Evolutionary conservation across 1,140 invertebrate species (phyloP).

Genomic region (Cyclina sinensis): DNA sequence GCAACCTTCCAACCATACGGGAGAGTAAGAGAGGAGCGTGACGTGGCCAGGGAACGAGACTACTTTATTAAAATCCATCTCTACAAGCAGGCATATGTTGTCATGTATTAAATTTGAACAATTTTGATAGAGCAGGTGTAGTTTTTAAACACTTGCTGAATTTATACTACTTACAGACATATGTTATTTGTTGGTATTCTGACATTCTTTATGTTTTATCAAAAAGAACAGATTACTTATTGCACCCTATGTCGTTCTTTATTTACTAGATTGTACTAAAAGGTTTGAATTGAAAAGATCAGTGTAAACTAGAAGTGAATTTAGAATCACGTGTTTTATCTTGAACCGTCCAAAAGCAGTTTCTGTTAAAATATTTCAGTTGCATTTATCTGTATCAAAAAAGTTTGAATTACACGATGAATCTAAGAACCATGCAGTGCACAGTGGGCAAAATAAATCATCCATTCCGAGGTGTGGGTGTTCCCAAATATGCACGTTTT

Average conservation of each 20-base stretch:
- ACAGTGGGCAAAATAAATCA: slow-evolving; percentile 73
- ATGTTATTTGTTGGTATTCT: no score
- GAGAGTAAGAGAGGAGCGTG: slow-evolving; percentile 48
- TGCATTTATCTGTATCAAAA: not conserved
- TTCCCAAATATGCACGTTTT: slow-evolving; percentile 78
- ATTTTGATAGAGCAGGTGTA: no score
- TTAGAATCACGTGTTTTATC: no score
- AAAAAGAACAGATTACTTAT: not conserved
- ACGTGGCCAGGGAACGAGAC: slow-evolving; percentile 33
- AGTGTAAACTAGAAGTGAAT: no score
- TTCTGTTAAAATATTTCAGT: no score
- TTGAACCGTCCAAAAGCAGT: not conserved
- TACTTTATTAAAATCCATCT: slow-evolving; percentile 50
- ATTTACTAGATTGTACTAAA: not conserved
- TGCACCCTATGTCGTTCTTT: not conserved
- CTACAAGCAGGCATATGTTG: slow-evolving; percentile 37
- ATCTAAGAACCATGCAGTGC: slow-evolving; percentile 79
- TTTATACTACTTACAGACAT: no score
- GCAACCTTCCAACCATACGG: no score
- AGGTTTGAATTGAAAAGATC: no score
- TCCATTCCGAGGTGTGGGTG: slow-evolving; percentile 79
- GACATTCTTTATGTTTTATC: not conserved
- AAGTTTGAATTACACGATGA: slow-evolving; percentile 78
- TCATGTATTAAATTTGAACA: no score
- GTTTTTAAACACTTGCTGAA: no score